These are phyloP conservation scores for Notechis scutatus DNA, from an alignment of 2,113 vertebrate genomes.

Conservation along the genomic window DNA sequence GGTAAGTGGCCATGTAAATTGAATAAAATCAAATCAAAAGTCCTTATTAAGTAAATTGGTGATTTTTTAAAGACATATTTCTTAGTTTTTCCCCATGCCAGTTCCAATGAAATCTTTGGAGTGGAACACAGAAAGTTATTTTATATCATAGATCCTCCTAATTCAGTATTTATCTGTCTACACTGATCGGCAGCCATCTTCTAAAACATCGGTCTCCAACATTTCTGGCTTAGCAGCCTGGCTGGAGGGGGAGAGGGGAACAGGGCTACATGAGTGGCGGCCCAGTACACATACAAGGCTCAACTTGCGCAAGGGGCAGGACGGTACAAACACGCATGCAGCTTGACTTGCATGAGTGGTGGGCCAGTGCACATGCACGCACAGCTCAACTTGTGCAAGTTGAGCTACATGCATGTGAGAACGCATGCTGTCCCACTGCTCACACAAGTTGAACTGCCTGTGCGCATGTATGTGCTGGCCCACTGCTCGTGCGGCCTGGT, in stretches of 20 bases:
- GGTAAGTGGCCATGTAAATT: background rate
- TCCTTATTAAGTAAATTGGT: background rate
- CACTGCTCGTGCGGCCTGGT: background rate
- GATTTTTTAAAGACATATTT: background rate
- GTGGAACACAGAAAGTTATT: background rate
- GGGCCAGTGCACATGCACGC: too few relatives aligned
- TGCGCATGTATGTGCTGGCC: background rate
- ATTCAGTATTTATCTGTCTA: background rate
- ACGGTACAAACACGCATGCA: too few relatives aligned
- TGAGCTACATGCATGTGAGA: background rate
- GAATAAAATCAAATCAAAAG: background rate
- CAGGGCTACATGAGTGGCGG: background rate
- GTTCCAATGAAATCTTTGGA: background rate
- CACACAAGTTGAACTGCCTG: background rate
- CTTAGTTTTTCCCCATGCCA: background rate
- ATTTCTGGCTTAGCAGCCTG: background rate
- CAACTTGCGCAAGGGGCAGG: background rate
- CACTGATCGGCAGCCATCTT: background rate
- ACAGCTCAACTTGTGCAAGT: background rate
- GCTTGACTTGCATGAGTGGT: background rate
- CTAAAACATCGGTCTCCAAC: background rate
- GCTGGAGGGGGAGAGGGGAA: background rate
- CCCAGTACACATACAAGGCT: background rate
- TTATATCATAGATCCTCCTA: background rate
- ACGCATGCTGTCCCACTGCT: background rate